A percentile compares a stretch with the other conserved stretches of the same genome.
Evolutionary conservation across 2,888 invertebrate genomes (phyloP).

Genomic region (Heliconius ethilla): DNA sequence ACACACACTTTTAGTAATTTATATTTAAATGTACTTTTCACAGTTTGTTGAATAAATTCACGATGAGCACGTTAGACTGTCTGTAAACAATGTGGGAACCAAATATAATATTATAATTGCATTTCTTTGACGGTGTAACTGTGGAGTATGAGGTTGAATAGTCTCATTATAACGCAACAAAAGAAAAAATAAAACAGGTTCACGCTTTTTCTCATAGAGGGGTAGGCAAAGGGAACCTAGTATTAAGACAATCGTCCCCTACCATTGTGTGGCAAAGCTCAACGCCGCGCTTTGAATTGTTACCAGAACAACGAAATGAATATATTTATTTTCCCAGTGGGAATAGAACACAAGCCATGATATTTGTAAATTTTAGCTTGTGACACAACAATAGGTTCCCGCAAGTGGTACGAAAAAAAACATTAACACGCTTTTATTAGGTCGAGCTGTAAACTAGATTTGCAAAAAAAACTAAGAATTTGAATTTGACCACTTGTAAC

Average conservation of each 20-base stretch:
- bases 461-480: no score
- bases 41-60: background rate
- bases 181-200: background rate
- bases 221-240: background rate
- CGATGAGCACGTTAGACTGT: background rate
- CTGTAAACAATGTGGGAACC: background rate
- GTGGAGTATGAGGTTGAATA: background rate
- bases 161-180: background rate
- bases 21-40: background rate
- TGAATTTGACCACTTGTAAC: no score
- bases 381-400: no score
- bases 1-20: background rate
- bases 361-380: no score
- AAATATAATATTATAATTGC: background rate
- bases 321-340: background rate
- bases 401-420: no score
- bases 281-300: background rate
- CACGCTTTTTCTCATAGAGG: background rate
- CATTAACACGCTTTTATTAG: no score
- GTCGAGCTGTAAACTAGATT: no score
- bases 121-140: background rate
- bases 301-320: background rate
- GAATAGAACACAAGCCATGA: background rate
- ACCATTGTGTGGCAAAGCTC: background rate
- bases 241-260: background rate